Base-by-base conservation (phyloP, 1,140 invertebrate genomes). In the Pseudobourletiella spinata region DNA sequence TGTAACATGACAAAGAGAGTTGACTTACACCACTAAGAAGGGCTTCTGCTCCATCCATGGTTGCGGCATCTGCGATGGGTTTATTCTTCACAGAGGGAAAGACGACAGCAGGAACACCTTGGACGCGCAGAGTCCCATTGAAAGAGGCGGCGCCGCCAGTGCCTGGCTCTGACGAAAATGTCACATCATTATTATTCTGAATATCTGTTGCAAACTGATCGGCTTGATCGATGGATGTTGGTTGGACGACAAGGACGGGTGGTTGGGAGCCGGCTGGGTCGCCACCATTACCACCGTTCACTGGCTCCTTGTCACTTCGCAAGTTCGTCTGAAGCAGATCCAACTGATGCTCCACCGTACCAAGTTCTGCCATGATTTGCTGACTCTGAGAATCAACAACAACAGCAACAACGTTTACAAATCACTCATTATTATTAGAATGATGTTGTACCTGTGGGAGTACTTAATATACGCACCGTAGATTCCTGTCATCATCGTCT, bases 41-140 rank as follows among this genome's bases (percentile, higher is more conserved):
- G 28, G 68, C 68, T 44, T 70, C 68, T 28, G 65, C 63, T 24
- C 68, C 68, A 43, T 70, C 68, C 51, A 63, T 54, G 26, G 39
- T 56, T 11, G 86, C 88, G 58, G 85, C 86, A 76, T 91, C 91
- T 6, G 85, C 82, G 59, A 85, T 84, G 3, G 89, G 89, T 71
- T 92, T 92, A 73, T 91, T 91, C 73, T 91, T 91, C 15, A 92
- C 87, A 69, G 87, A 89, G 0, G 89, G 89, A 77, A 92, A 92
- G 74, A 92, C 90, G 68, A 92, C 82, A 44, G 59, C 59, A 1
- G 63, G 52, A 6, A 65, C 86, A 85, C 20, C 86, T 83, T 74
- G 87, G 88, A 57, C 85, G 81, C 46, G 75, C 76, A 32, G 73
- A 69, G 55, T 73, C 72, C 64, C 78, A 74, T 59, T 79, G 69